Evolutionary conservation across 2,888 invertebrate genomes (phyloP).

Genomic region (Linnaemya tessellans): DNA sequence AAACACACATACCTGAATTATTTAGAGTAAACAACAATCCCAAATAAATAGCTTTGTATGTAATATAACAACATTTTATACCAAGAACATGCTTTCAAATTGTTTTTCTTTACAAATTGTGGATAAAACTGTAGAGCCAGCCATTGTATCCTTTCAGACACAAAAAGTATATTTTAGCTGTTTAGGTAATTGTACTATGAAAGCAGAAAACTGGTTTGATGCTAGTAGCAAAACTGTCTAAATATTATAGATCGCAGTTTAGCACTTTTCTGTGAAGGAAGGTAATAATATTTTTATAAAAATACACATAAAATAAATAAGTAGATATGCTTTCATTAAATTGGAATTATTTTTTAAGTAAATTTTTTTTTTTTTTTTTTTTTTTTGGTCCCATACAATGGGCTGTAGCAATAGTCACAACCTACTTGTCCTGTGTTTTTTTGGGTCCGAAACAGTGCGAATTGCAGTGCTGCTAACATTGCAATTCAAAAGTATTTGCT

Average conservation of each 20-base stretch:
- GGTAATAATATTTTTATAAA: too few species aligned
- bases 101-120: neutral
- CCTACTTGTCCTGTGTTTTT: too few species aligned
- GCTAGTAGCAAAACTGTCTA: neutral
- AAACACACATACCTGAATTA: neutral
- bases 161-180: neutral
- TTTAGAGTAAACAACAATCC: slow-evolving; percentile 3
- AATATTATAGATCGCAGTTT: neutral
- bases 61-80: too few species aligned
- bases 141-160: slow-evolving; percentile 10
- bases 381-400: too few species aligned
- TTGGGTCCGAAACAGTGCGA: too few species aligned
- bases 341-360: too few species aligned
- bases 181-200: slow-evolving; percentile 1
- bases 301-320: too few species aligned
- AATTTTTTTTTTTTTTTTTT: too few species aligned
- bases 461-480: too few species aligned
- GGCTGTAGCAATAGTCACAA: too few species aligned
- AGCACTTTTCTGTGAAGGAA: neutral
- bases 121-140: neutral
- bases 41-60: neutral
- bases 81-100: neutral
- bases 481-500: too few species aligned
- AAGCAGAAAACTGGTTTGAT: slow-evolving; percentile 38
- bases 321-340: too few species aligned